These are phyloP conservation scores for Acipenser transmontanus DNA, from an alignment of 2,797 vertebrate species.

Conservation along the genomic window DNA sequence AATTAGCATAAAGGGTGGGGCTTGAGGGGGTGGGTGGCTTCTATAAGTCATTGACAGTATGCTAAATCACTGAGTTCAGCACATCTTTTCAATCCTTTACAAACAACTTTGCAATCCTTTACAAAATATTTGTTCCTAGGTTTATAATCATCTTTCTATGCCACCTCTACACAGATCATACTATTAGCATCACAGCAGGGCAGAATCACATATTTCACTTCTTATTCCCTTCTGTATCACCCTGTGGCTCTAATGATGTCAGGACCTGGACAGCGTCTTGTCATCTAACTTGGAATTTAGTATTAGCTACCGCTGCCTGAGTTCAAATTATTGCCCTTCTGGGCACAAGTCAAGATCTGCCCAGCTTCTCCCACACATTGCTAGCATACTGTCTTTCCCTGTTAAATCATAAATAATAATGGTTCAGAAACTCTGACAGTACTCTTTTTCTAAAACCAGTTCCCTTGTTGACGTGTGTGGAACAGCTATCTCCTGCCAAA, in stretches of 20 bases:
- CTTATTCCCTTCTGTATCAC: constrained; percentile 37
- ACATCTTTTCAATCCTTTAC: background rate
- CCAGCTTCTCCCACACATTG: background rate
- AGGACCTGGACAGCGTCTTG: constrained; percentile 12
- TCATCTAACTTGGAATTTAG: constrained; percentile 18
- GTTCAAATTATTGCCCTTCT: constrained; percentile 3
- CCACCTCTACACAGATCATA: constrained; percentile 26
- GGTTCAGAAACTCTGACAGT: background rate
- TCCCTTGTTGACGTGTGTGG: constrained; percentile 6
- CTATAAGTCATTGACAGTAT: background rate
- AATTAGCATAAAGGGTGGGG: background rate
- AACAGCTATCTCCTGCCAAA: background rate
- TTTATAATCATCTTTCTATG: background rate
- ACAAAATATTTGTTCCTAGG: background rate
- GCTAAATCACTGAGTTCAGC: background rate
- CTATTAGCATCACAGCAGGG: constrained; percentile 47
- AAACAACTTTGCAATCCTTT: background rate
- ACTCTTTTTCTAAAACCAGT: background rate
- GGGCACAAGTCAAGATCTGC: constrained; percentile 9
- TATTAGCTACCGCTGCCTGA: constrained; percentile 8
- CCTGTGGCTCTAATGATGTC: constrained; percentile 32
- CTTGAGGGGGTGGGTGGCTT: too few species aligned
- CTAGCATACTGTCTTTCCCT: constrained; percentile 1
- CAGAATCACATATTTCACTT: constrained; percentile 31
- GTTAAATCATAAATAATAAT: constrained; percentile 11